Evolutionary conservation across 2,113 vertebrate species (phyloP), one percentile per base, ranked within the genome.

Genomic region (Centropus bengalensis): DNA sequence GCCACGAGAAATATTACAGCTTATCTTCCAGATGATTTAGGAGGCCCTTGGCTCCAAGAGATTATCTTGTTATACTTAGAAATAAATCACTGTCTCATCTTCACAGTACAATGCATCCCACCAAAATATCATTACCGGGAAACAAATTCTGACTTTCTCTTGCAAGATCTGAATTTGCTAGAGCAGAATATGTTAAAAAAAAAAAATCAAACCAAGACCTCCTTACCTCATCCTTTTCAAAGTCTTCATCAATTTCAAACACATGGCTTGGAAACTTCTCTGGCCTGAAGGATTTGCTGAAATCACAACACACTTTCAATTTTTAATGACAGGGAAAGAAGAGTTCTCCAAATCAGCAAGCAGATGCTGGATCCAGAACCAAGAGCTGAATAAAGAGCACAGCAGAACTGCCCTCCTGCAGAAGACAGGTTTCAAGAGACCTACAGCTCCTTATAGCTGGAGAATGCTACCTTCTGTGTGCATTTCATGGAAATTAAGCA

Each of bases 211-310:
- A 27, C 13, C 26, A 24, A 14, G n/a, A 3, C 30, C 42, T 70
- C 54, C 96, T 98, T 98, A 99, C 99, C 96, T 99, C 98, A 22
- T 98, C 99, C 97, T 99, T 99, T 60, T 99, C 98, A 52, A 98
- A 97, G 82, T 99, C 99, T 96, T 99, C 99, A 94, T 99, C 99
- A 59, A 99, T 98, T 97, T 99, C 99, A 94, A 99, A 99, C 47
- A 98, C 96, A 12, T 99, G 99, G 94, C 94, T 98, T 33, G 99
- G 99, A 93, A 99, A 98, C 97, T 99, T 99, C 95, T 99, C 99
- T 11, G 98, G 98, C 97, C 99, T 99, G 89, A 99, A 98, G 96
- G 98, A 99, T 98, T 99, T 99, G 97, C 99, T 99, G 96, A 95
- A 96, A 97, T 94, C 77, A 82, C 30, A 98, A 95, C 58, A 96